A percentile compares a stretch with the other conserved stretches of the same genome.
phyloP scores from a whole-genome alignment of 2,888 invertebrate genomes.

The Ornithoptera priamus region DNA sequence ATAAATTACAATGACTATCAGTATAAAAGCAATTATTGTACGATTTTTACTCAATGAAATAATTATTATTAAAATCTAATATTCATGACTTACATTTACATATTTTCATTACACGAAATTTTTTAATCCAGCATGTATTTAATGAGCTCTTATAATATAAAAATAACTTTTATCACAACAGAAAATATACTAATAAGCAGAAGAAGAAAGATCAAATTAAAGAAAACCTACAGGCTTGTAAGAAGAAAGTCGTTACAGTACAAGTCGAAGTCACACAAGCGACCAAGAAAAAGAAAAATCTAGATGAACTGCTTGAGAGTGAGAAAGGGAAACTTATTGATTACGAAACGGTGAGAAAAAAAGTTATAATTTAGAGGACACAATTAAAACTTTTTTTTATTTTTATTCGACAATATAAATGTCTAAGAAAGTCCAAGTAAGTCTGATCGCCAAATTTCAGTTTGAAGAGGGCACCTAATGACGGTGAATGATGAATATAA shows the following conservation, averaged over 20 bases:
- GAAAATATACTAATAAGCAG: slow-evolving; percentile 79
- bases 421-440: too few relatives aligned
- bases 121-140: too few relatives aligned
- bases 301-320: slow-evolving; percentile 83
- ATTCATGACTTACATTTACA: too few relatives aligned
- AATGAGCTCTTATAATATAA: too few relatives aligned
- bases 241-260: slow-evolving; percentile 82
- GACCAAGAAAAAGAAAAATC: slow-evolving; percentile 87
- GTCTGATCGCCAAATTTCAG: too few relatives aligned
- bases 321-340: slow-evolving; percentile 84
- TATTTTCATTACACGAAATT: too few relatives aligned
- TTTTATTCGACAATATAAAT: neutral
- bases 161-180: slow-evolving; percentile 40
- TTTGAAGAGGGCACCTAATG: too few relatives aligned
- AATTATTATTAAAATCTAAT: too few relatives aligned
- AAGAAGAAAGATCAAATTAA: slow-evolving; percentile 80
- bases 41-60: too few relatives aligned
- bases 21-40: too few relatives aligned
- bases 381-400: neutral
- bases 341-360: slow-evolving; percentile 60
- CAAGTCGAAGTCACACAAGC: slow-evolving; percentile 84
- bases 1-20: too few relatives aligned
- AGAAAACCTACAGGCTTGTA: slow-evolving; percentile 82
- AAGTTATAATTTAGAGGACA: neutral
- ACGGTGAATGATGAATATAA: too few relatives aligned